Conservation (phyloP, 1,140 invertebrate genomes). For the Drosophila novamexicana region DNA sequence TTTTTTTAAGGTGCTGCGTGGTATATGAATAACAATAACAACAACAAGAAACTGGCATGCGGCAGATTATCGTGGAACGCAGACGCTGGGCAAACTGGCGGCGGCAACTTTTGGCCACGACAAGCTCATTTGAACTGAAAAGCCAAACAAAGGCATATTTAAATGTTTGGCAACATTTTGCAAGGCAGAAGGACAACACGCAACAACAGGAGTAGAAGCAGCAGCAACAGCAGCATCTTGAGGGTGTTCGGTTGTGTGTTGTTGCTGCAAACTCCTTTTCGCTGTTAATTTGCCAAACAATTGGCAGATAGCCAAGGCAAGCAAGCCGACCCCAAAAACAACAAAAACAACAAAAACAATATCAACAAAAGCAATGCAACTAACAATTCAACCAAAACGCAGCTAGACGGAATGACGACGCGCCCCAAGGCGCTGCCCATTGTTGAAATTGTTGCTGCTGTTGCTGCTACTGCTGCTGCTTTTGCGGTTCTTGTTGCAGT, state of each 20-base stretch:
- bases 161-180: conserved; percentile 73
- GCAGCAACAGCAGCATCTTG: conserved; percentile 34
- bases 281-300: conserved; percentile 81
- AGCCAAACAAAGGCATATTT: conserved; percentile 79
- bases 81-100: conserved; percentile 35
- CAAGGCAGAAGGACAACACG: conserved; percentile 36
- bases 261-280: conserved; percentile 55
- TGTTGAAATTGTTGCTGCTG: conserved; percentile 49
- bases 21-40: conserved; percentile 25
- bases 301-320: conserved; percentile 75
- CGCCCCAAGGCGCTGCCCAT: conserved; percentile 45
- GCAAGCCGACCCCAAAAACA: conserved; percentile 29
- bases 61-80: conserved; percentile 48
- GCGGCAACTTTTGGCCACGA: conserved; percentile 51
- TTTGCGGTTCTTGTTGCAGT: conserved; percentile 51
- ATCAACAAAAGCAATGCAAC: conserved; percentile 41
- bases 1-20: neutral
- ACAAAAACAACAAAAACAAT: conserved; percentile 10
- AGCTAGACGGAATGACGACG: conserved; percentile 77
- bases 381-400: conserved; percentile 70
- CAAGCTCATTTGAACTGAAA: conserved; percentile 59
- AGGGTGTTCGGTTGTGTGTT: conserved; percentile 7
- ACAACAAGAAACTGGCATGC: conserved; percentile 36
- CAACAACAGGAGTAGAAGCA: conserved; percentile 11
- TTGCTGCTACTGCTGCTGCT: conserved; percentile 39